phyloP scores from a whole-genome alignment of 2,888 invertebrate species.

The Pogonocherus hispidulus region DNA sequence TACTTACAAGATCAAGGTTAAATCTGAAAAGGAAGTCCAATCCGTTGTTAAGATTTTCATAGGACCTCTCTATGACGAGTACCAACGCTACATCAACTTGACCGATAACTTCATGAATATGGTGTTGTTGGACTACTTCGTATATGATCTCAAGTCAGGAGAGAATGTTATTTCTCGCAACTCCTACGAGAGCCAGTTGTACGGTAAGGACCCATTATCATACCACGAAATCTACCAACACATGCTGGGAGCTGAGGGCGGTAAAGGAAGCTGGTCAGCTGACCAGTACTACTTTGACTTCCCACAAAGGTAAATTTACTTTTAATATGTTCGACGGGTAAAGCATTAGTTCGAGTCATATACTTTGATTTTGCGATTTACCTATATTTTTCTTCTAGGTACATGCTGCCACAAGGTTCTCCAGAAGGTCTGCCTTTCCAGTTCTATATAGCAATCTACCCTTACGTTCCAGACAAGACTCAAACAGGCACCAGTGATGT shows the following conservation, averaged over 20 bases:
- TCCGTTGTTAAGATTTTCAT: conserved; percentile 77
- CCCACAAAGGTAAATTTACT: conserved; percentile 72
- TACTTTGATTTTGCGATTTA: no score
- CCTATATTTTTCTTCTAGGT: no score
- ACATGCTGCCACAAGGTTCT: conserved; percentile 77
- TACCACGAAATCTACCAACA: conserved; percentile 75
- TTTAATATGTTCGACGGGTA: conserved; percentile 28
- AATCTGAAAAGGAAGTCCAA: conserved; percentile 73
- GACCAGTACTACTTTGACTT: conserved; percentile 76
- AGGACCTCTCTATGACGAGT: conserved; percentile 78
- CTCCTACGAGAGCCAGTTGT: conserved; percentile 77
- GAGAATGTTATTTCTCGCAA: conserved; percentile 78
- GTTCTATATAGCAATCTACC: conserved; percentile 70
- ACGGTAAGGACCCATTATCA: conserved; percentile 75
- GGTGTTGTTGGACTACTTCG: conserved; percentile 74
- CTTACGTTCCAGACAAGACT: conserved; percentile 63
- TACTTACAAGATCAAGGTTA: conserved; percentile 73
- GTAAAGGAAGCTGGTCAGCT: conserved; percentile 62
- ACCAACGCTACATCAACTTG: conserved; percentile 70
- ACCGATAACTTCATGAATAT: conserved; percentile 74
- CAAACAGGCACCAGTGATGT: neutral
- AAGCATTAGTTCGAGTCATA: no score
- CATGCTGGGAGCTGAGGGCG: conserved; percentile 70
- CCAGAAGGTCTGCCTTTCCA: conserved; percentile 74
- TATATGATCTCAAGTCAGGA: conserved; percentile 75